phyloP scores from a whole-genome alignment of 2,888 invertebrate genomes.

The Rhagium mordax region DNA sequence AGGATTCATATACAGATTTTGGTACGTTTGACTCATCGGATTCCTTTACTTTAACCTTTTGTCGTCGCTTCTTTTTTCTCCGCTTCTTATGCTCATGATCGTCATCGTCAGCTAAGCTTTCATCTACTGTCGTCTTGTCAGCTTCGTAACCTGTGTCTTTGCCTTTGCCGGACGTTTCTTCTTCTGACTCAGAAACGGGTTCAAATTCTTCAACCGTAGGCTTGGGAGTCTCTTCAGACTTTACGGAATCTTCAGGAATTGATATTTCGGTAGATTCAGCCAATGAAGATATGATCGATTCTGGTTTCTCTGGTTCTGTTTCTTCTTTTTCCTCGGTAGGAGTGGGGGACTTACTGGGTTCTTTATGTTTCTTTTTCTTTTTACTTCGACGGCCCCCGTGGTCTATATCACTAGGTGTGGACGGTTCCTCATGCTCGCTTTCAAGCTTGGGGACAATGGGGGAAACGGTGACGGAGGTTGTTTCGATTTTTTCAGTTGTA shows the following conservation, averaged over 20 bases:
- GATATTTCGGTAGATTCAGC: conserved; percentile 73
- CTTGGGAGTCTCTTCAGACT: conserved; percentile 73
- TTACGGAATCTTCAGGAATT: conserved; percentile 69
- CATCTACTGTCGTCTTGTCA: conserved; percentile 77
- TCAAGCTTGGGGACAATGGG: conserved; percentile 63
- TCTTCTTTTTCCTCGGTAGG: conserved; percentile 53
- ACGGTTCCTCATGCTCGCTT: conserved; percentile 62
- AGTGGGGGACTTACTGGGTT: conserved; percentile 50
- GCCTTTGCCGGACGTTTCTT: conserved; percentile 67
- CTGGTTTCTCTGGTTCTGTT: conserved; percentile 55
- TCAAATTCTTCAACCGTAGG: conserved; percentile 71
- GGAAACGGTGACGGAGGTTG: conserved; percentile 50
- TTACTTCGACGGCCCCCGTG: conserved; percentile 74
- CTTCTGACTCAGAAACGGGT: conserved; percentile 60
- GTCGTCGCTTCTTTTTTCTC: conserved; percentile 67
- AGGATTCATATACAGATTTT: conserved; percentile 69
- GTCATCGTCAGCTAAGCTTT: conserved; percentile 71
- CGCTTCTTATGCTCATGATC: conserved; percentile 68
- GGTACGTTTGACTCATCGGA: conserved; percentile 71
- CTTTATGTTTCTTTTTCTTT: conserved; percentile 78
- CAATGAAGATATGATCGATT: conserved; percentile 70
- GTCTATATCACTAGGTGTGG: conserved; percentile 68
- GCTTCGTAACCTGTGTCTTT: conserved; percentile 83
- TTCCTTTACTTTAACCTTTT: conserved; percentile 72
- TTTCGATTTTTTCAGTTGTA: conserved; percentile 49